These are phyloP conservation scores for Drosophila leontia DNA, from an alignment of 1,140 invertebrate species.

Conservation along the genomic window DNA sequence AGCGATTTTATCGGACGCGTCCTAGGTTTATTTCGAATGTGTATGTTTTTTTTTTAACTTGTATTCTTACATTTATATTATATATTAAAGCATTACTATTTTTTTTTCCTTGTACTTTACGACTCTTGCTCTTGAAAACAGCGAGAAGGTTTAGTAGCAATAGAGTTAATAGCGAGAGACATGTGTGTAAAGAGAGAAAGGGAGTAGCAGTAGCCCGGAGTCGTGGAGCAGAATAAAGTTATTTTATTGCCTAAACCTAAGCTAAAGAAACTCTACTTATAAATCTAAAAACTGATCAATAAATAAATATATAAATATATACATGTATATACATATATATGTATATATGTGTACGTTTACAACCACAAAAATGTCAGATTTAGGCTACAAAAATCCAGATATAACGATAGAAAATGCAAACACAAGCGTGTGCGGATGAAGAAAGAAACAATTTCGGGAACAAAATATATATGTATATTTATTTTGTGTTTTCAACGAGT, in stretches of 20 bases:
- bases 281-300: conserved; percentile 54
- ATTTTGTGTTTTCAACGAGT: conserved; percentile 73
- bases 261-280: conserved; percentile 57
- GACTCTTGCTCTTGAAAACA: conserved; percentile 10
- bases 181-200: conserved; percentile 13
- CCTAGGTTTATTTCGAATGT: conserved; percentile 60
- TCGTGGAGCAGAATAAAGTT: conserved; percentile 51
- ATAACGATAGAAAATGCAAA: conserved; percentile 41
- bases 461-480: conserved; percentile 78
- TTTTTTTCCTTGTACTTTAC: conserved; percentile 28
- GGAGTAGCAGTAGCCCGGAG: conserved; percentile 10
- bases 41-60: conserved; percentile 33
- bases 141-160: conserved; percentile 33
- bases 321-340: conserved; percentile 20
- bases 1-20: conserved; percentile 70
- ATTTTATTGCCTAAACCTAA: conserved; percentile 73
- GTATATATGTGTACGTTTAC: conserved; percentile 63
- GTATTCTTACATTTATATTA: conserved; percentile 41
- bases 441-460: conserved; percentile 73
- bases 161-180: conserved; percentile 6
- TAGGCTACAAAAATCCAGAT: conserved; percentile 72
- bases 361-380: conserved; percentile 69
- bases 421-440: conserved; percentile 9
- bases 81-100: conserved; percentile 10
- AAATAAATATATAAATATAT: conserved; percentile 52